These are phyloP conservation scores for Cepphus grylle DNA, from an alignment of 2,113 vertebrate genomes.

Conservation along the genomic window DNA sequence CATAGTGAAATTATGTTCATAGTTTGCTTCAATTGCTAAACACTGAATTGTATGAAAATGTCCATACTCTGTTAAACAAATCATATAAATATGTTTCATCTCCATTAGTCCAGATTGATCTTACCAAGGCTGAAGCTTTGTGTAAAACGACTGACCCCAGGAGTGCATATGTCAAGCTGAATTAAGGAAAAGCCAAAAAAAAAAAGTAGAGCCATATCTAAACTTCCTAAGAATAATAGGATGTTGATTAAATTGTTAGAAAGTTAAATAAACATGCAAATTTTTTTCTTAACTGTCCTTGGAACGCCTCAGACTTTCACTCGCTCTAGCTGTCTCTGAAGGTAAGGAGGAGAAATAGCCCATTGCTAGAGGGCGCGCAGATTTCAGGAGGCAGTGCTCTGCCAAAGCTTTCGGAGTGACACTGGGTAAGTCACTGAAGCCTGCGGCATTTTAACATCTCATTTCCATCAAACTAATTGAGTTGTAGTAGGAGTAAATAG, in stretches of 20 bases:
- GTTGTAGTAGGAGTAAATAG: constrained; percentile 44
- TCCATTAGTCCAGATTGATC: neutral
- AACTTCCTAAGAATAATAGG: constrained; percentile 47
- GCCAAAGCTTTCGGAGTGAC: constrained; percentile 30
- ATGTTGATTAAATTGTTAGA: constrained; percentile 42
- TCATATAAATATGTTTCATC: neutral
- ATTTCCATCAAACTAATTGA: constrained; percentile 54
- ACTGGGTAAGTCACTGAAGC: constrained; percentile 11
- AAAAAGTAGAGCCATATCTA: neutral
- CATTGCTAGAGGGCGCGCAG: neutral
- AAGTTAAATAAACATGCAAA: constrained; percentile 14
- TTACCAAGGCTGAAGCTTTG: constrained; percentile 16
- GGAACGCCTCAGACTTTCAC: neutral
- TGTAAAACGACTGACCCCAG: constrained; percentile 10
- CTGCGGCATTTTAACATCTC: constrained; percentile 45
- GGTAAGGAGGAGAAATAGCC: neutral
- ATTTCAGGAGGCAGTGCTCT: neutral
- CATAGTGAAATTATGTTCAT: neutral
- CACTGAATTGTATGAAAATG: neutral
- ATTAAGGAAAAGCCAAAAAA: neutral
- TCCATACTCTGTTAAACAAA: constrained; percentile 39
- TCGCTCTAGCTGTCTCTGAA: neutral
- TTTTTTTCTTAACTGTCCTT: neutral
- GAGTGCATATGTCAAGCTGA: neutral
- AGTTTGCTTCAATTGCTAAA: constrained; percentile 3